Percentiles rank a stretch among this genome's conserved stretches.
Evolutionary conservation across 2,888 invertebrate species (phyloP).

Genomic region (Hemaris fuciformis): DNA sequence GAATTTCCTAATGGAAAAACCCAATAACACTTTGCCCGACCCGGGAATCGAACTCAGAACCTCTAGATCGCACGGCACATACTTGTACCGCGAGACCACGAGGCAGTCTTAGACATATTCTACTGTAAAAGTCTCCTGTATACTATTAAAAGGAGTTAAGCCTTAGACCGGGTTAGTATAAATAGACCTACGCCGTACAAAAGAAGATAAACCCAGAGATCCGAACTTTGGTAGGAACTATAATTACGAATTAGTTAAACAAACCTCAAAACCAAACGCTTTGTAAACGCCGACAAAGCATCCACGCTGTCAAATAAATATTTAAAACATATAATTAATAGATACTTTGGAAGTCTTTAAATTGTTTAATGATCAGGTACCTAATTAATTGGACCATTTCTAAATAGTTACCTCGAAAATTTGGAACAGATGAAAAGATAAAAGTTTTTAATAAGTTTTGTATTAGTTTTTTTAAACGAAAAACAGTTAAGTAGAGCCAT

Average conservation of each 20-base stretch:
- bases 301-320: conserved; percentile 9
- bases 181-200: neutral
- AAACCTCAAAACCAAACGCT: conserved; percentile 54
- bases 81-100: too few relatives aligned
- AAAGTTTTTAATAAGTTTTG: neutral
- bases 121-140: too few relatives aligned
- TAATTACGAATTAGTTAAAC: conserved; percentile 62
- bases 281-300: conserved; percentile 61
- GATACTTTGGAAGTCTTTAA: conserved; percentile 11
- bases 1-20: too few relatives aligned
- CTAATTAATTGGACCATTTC: neutral
- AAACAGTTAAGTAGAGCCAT: neutral
- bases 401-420: neutral
- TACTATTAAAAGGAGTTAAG: too few relatives aligned
- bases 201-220: neutral
- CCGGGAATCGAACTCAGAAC: too few relatives aligned
- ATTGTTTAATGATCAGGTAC: conserved; percentile 15
- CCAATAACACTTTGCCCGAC: too few relatives aligned
- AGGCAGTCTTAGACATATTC: too few relatives aligned
- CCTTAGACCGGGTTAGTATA: too few relatives aligned
- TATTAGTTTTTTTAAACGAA: neutral
- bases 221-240: neutral
- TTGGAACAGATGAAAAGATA: neutral
- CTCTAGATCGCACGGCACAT: too few relatives aligned
- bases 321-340: conserved; percentile 11